A percentile compares a stretch with the other conserved stretches of the same genome.
These are phyloP conservation scores for Aegotheles bennettii DNA, from an alignment of 2,113 vertebrate genomes.

Conservation along the genomic window DNA sequence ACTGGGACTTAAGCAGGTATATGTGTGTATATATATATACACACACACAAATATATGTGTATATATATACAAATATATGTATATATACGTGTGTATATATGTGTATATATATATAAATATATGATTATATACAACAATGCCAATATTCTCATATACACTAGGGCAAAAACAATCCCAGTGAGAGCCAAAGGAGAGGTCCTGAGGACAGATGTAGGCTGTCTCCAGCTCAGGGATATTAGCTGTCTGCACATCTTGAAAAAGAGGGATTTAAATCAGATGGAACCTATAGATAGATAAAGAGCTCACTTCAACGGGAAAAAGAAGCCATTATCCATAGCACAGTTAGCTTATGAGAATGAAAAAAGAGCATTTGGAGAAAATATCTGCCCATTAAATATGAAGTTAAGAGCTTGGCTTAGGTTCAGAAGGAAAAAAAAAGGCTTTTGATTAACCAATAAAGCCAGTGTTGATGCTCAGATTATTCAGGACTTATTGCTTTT, in stretches of 20 bases:
- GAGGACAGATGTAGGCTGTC: neutral
- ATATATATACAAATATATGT: neutral
- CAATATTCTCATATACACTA: neutral
- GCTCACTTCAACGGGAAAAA: constrained; percentile 32
- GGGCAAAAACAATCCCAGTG: neutral
- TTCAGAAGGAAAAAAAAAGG: constrained; percentile 35
- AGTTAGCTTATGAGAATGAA: constrained; percentile 51
- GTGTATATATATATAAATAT: too few species aligned
- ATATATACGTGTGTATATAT: neutral
- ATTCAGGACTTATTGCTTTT: constrained; percentile 37
- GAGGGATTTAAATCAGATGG: constrained; percentile 46
- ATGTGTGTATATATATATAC: too few species aligned
- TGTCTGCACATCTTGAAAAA: neutral
- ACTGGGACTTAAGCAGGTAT: neutral
- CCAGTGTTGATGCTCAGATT: constrained; percentile 38
- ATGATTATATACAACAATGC: neutral
- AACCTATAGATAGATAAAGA: constrained; percentile 46
- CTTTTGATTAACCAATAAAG: constrained; percentile 59
- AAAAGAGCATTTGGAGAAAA: constrained; percentile 61
- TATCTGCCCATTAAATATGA: constrained; percentile 57
- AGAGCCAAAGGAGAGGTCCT: neutral
- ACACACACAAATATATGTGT: neutral
- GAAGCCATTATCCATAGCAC: constrained; percentile 38
- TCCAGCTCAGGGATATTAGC: neutral
- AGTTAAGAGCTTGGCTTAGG: constrained; percentile 54